Conservation (phyloP, 2,888 invertebrate species). For the Netelia inedita region DNA sequence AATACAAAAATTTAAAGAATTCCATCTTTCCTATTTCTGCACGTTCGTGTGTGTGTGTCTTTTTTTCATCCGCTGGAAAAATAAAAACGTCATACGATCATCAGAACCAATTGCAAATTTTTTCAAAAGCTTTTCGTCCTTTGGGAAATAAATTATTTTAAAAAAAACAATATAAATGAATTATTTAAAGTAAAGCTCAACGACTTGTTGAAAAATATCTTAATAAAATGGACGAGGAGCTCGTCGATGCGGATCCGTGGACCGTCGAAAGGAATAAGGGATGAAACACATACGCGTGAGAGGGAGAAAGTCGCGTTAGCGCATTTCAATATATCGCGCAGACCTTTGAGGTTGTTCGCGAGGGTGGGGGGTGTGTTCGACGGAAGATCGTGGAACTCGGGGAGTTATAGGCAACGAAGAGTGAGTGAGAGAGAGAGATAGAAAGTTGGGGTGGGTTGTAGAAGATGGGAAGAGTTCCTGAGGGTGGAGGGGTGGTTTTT, state of each 20-base stretch:
- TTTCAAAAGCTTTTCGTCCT: too few species aligned
- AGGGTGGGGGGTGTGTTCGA: slow-evolving; percentile 37
- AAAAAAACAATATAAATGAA: too few species aligned
- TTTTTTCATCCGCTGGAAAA: too few species aligned
- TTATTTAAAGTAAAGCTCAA: background rate
- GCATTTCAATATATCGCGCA: slow-evolving; percentile 84
- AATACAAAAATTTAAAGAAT: slow-evolving; percentile 7
- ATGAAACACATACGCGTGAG: slow-evolving; percentile 51
- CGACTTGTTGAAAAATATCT: background rate
- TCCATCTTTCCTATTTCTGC: background rate
- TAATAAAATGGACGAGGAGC: background rate
- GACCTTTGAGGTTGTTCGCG: slow-evolving; percentile 81
- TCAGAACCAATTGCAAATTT: too few species aligned
- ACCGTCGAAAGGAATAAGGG: slow-evolving; percentile 37
- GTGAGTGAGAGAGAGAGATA: slow-evolving; percentile 20
- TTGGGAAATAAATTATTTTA: too few species aligned
- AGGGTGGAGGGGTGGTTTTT: slow-evolving; percentile 41
- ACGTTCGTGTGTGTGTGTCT: slow-evolving; percentile 18
- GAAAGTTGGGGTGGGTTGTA: slow-evolving; percentile 15
- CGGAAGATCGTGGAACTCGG: background rate
- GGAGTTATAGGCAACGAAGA: slow-evolving; percentile 9
- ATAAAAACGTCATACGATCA: too few species aligned
- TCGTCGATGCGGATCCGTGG: slow-evolving; percentile 31
- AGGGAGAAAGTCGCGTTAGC: slow-evolving; percentile 79
- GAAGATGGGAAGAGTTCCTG: slow-evolving; percentile 51